Evolutionary conservation across 1,140 invertebrate genomes (phyloP).

Genomic region (Anadara kagoshimensis): DNA sequence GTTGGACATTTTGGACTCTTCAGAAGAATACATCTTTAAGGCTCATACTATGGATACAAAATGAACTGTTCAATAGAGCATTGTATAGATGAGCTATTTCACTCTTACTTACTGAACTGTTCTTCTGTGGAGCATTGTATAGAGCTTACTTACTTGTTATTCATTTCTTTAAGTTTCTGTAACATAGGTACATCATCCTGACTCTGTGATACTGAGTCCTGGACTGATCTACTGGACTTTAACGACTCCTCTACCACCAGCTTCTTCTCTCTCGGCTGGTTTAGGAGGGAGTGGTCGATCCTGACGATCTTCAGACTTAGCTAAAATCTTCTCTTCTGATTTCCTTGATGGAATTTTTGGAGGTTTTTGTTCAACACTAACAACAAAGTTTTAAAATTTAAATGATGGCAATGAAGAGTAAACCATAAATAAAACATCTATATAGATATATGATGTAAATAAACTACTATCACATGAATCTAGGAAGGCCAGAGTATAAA

Average conservation of each 20-base stretch:
- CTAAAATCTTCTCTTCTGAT: conserved; percentile 21
- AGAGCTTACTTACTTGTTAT: conserved; percentile 61
- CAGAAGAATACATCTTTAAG: too few relatives aligned
- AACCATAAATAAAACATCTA: too few relatives aligned
- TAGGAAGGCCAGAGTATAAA: too few relatives aligned
- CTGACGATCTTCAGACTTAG: not conserved
- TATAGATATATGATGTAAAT: too few relatives aligned
- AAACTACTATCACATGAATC: too few relatives aligned
- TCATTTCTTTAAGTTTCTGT: conserved; percentile 66
- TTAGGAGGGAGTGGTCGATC: not conserved
- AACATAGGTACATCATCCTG: conserved; percentile 60
- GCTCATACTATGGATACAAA: too few relatives aligned
- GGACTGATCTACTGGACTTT: not conserved
- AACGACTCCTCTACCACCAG: too few relatives aligned
- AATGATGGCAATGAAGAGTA: too few relatives aligned
- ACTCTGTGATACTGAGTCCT: conserved; percentile 42
- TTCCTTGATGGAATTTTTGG: conserved; percentile 36
- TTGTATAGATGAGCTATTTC: not conserved
- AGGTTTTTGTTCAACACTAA: conserved; percentile 48
- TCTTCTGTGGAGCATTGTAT: too few relatives aligned
- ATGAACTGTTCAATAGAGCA: too few relatives aligned
- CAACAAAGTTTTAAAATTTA: not conserved
- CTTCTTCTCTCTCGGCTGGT: not conserved
- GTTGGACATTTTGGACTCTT: too few relatives aligned
- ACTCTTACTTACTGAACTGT: too few relatives aligned